A percentile compares a stretch with the other conserved stretches of the same genome.
phyloP scores from a whole-genome alignment of 2,888 invertebrate species.

The Strigamia crassipes region DNA sequence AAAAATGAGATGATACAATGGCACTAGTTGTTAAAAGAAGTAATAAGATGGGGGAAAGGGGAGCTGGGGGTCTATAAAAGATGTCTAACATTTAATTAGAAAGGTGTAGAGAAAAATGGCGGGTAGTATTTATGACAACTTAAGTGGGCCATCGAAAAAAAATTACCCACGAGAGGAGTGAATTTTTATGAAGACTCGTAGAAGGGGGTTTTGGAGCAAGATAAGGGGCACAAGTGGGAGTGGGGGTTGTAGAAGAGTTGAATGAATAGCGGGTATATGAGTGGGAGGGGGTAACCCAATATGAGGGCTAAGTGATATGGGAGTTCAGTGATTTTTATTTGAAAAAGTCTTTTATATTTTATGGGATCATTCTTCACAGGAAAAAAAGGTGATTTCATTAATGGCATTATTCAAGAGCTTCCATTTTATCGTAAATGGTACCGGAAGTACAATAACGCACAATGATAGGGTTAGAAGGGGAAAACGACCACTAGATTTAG shows the following conservation, averaged over 20 bases:
- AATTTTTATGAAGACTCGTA: conserved; percentile 43
- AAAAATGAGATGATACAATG: conserved; percentile 1
- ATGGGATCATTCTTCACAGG: conserved; percentile 39
- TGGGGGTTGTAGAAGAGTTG: conserved; percentile 33
- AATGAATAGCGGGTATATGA: conserved; percentile 31
- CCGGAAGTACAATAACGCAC: background rate
- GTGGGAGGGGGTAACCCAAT: conserved; percentile 29
- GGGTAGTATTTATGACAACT: conserved; percentile 38
- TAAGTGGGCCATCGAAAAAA: conserved; percentile 43
- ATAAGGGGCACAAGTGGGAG: conserved; percentile 41
- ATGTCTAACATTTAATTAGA: conserved; percentile 44
- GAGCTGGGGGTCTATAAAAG: background rate
- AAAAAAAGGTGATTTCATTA: conserved; percentile 36
- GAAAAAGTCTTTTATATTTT: conserved; percentile 39
- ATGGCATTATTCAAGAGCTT: conserved; percentile 18
- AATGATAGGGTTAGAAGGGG: conserved; percentile 8
- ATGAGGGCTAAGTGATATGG: conserved; percentile 40
- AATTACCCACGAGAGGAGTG: conserved; percentile 12
- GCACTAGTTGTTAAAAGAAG: background rate
- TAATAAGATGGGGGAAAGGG: conserved; percentile 4
- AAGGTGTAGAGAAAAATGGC: conserved; percentile 39
- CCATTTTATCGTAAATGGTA: conserved; percentile 8
- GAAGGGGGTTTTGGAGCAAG: conserved; percentile 8
- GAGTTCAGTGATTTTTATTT: conserved; percentile 42
- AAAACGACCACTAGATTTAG: background rate